These are phyloP conservation scores for Danio jaintianensis DNA, from an alignment of 2,797 vertebrate species.

Conservation along the genomic window DNA sequence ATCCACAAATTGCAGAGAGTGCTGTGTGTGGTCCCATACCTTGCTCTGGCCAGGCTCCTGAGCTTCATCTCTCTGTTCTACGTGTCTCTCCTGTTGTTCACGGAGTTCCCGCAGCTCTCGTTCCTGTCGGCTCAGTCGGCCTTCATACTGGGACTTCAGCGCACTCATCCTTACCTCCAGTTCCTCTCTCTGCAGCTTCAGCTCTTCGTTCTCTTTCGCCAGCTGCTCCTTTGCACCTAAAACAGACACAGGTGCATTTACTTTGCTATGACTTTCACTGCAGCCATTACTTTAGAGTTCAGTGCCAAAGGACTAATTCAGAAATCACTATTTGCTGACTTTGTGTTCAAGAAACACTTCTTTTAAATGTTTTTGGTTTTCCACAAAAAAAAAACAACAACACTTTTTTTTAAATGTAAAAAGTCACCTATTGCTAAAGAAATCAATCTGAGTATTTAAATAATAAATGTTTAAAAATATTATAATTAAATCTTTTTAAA, in stretches of 20 bases:
- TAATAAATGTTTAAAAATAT: too few species aligned
- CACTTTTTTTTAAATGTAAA: too few species aligned
- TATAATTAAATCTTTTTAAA: too few species aligned
- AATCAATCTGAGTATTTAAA: too few species aligned
- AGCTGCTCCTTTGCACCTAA: conserved; percentile 89
- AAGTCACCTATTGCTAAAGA: too few species aligned
- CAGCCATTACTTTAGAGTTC: too few species aligned
- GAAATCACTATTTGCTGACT: too few species aligned
- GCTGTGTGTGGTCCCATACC: conserved; percentile 71
- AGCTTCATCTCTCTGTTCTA: conserved; percentile 83
- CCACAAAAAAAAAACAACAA: too few species aligned
- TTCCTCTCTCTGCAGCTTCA: conserved; percentile 93
- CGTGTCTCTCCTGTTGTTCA: conserved; percentile 92
- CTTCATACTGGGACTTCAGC: conserved; percentile 95
- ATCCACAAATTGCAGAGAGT: not conserved
- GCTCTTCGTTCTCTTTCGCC: conserved; percentile 91
- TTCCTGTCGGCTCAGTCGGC: conserved; percentile 91
- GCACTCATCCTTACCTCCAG: conserved; percentile 93
- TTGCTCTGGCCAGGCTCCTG: conserved; percentile 87
- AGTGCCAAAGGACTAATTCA: too few species aligned
- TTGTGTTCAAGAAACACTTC: too few species aligned
- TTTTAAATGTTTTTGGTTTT: too few species aligned
- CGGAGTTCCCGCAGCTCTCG: conserved; percentile 87
- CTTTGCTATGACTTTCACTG: too few species aligned
- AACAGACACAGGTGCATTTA: not conserved